phyloP scores from a whole-genome alignment of 2,113 vertebrate species.

The Micromys minutus region DNA sequence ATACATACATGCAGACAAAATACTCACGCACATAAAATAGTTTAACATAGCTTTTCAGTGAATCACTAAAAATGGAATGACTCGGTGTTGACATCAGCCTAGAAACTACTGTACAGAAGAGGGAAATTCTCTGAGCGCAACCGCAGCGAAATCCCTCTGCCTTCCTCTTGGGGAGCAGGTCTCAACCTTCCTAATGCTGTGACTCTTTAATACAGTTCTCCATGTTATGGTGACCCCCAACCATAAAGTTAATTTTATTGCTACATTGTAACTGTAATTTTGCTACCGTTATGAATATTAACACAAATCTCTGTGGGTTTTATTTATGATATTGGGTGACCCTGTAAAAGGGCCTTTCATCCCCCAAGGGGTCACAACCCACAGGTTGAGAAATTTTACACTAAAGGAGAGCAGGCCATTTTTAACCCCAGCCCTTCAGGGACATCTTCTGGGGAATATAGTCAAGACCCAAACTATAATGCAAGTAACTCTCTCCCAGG shows the following conservation, averaged over 20 bases:
- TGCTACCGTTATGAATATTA: neutral
- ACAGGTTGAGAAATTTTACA: neutral
- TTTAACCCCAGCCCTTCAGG: neutral
- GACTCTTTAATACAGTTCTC: neutral
- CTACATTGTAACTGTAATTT: neutral
- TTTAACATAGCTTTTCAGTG: neutral
- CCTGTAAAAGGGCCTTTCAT: neutral
- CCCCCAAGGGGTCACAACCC: neutral
- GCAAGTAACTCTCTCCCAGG: neutral
- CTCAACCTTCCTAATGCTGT: neutral
- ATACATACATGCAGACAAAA: neutral
- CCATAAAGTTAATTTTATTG: neutral
- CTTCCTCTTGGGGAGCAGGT: neutral
- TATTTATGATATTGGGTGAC: neutral
- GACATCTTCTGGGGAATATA: neutral
- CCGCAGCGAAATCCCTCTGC: neutral
- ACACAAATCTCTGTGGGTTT: neutral
- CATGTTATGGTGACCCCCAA: neutral
- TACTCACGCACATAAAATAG: neutral
- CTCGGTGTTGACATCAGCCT: neutral
- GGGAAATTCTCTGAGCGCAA: neutral
- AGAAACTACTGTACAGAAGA: neutral
- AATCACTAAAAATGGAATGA: constrained; percentile 23
- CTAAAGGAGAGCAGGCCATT: neutral
- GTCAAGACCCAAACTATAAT: neutral